Evolutionary conservation across 2,797 vertebrate species (phyloP), one percentile per base, ranked within the genome.

Genomic region (Cuniculus paca): DNA sequence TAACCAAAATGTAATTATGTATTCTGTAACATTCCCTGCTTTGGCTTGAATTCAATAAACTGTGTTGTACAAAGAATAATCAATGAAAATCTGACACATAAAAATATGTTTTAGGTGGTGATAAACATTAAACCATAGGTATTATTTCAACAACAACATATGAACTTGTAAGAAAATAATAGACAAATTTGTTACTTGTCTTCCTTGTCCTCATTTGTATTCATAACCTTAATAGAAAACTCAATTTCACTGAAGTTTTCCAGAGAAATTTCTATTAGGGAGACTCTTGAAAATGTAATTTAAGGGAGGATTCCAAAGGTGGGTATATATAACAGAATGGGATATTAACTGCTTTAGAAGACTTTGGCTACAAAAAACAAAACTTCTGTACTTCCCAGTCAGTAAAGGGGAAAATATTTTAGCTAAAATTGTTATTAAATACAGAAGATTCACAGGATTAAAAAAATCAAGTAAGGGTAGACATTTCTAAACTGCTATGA

Each of bases 351-450:
- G 54, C 11, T 96, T 95, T 96, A 90, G 97, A 95, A 97, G 39
- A 97, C 70, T 97, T 97, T 77, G 96, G 52, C 36, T 96, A 42
- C 75, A 95, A n/a, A 3, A 91, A 80, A 54, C 6, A 39, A 80
- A 63, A 56, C 8, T 74, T 81, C 42, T 81, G 4, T 63, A 61
- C 28, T 82, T 75, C 34, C 5, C 77, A 96, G 72, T 94, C 26
- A 94, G 70, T 97, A 80, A 24, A 0, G 50, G 94, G 94, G 97
- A 60, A 98, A 89, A 88, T 45, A 95, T 90, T 89, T 97, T 92
- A 89, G 3, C 61, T 97, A 98, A 98, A 79, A 68, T 80, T 0
- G 68, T 96, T 95, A 85, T 93, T 98, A 96, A 98, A 98, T 84
- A 86, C 10, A 94, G 95, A 96, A 97, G 52, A 96, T 96, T 96